Evolutionary conservation across 2,113 vertebrate genomes (phyloP).

Genomic region (Cricetomys ansorgei): DNA sequence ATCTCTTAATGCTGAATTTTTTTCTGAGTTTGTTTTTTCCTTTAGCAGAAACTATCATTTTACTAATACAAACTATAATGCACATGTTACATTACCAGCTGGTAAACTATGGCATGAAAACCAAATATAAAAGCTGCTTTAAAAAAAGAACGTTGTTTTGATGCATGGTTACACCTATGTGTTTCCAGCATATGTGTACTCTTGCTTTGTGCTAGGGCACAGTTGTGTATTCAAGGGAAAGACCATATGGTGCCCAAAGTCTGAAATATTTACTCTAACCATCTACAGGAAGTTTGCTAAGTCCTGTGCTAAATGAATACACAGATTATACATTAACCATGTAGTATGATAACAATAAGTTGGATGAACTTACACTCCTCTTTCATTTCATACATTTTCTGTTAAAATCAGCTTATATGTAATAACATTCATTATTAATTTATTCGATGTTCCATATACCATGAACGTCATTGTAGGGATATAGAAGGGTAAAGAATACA

Average conservation of each 20-base stretch:
- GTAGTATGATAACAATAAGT: slow-evolving; percentile 29
- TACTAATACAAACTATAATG: not conserved
- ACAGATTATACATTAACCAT: not conserved
- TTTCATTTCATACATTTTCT: slow-evolving; percentile 29
- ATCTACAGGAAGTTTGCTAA: slow-evolving; percentile 11
- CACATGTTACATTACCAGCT: not conserved
- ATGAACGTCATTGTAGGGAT: not conserved
- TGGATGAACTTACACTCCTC: not conserved
- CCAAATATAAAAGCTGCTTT: not conserved
- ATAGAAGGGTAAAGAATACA: not conserved
- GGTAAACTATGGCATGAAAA: not conserved
- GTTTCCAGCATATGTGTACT: not conserved
- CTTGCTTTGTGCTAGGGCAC: not conserved
- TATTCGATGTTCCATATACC: not conserved
- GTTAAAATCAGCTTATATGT: not conserved
- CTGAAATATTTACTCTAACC: slow-evolving; percentile 27
- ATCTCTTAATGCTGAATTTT: not conserved
- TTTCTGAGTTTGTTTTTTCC: not conserved
- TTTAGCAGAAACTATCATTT: slow-evolving; percentile 32
- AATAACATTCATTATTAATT: not conserved
- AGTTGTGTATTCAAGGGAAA: not conserved
- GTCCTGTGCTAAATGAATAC: not conserved
- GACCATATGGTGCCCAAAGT: not conserved
- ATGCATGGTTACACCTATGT: not conserved
- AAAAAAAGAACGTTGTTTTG: not conserved